Evolutionary conservation across 2,888 invertebrate genomes (phyloP).

Genomic region (Meteorus cinctellus): DNA sequence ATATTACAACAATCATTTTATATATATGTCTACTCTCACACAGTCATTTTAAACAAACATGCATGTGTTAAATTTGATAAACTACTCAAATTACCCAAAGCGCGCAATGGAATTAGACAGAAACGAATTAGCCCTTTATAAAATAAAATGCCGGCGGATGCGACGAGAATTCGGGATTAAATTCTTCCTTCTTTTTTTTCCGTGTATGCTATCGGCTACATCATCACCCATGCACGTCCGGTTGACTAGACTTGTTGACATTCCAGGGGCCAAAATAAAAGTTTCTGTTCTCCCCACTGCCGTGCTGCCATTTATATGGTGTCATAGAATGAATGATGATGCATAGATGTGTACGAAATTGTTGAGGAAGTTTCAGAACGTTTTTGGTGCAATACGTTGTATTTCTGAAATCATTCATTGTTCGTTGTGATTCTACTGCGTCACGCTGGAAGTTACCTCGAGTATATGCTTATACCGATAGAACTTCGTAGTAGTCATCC

Average conservation of each 20-base stretch:
- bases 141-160: slow-evolving; percentile 23
- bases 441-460: background rate
- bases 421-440: background rate
- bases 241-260: slow-evolving; percentile 40
- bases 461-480: background rate
- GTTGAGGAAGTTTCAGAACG: background rate
- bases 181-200: slow-evolving; percentile 13
- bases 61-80: background rate
- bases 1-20: slow-evolving; percentile 5
- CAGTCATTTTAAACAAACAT: background rate
- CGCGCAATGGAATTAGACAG: background rate
- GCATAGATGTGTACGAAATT: background rate
- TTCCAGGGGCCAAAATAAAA: slow-evolving; percentile 29
- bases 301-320: background rate
- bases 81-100: background rate
- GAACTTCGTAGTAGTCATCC: background rate
- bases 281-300: background rate
- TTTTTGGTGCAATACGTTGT: slow-evolving; percentile 6
- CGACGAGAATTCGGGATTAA: background rate
- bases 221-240: slow-evolving; percentile 49
- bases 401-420: background rate
- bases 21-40: too few relatives aligned
- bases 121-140: background rate
- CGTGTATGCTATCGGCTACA: slow-evolving; percentile 42
- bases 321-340: background rate